Evolutionary conservation across 2,797 vertebrate species (phyloP).

Genomic region (Crocodylus rhombifer): DNA sequence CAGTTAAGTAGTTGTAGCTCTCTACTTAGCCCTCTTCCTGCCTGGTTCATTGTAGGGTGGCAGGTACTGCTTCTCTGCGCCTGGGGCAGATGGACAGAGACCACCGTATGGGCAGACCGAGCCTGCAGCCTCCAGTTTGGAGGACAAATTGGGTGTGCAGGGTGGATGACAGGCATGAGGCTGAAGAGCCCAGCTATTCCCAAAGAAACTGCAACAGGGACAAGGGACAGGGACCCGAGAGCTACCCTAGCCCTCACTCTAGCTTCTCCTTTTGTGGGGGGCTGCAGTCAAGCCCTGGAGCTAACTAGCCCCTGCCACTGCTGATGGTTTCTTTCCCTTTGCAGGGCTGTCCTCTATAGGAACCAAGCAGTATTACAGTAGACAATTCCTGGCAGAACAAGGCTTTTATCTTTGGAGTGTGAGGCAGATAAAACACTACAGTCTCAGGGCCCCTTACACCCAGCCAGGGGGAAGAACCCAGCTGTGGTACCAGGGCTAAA

Average conservation of each 20-base stretch:
- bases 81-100: not conserved
- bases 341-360: not conserved
- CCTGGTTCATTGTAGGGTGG: not conserved
- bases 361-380: not conserved
- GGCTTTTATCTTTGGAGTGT: not conserved
- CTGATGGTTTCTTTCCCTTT: not conserved
- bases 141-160: no score
- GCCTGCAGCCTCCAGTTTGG: no score
- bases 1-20: not conserved
- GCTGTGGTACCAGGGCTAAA: not conserved
- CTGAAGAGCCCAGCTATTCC: no score
- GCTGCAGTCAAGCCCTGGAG: not conserved
- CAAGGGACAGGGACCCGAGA: no score
- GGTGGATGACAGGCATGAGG: no score
- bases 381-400: no score
- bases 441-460: not conserved
- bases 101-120: not conserved
- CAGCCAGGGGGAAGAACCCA: not conserved
- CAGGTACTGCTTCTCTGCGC: not conserved
- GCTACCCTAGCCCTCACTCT: no score
- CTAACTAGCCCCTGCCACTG: not conserved
- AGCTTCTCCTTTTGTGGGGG: not conserved
- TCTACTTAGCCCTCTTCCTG: not conserved
- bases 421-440: no score
- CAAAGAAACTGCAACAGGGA: no score